Evolutionary conservation across 2,797 vertebrate species (phyloP).

Genomic region (Parauchenoglanis punctatus): DNA sequence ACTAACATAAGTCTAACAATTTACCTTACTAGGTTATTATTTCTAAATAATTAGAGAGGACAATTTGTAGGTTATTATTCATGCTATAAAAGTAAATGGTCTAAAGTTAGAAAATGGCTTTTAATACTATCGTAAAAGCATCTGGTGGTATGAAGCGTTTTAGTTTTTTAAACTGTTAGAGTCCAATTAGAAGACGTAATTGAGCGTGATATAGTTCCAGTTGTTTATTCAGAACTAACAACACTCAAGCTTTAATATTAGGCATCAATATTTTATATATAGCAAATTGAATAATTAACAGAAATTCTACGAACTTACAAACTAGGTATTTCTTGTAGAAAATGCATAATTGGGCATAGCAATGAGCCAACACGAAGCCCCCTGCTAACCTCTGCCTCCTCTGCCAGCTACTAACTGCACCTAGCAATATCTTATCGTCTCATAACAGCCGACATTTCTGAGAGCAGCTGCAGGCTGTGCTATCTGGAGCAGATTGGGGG

Average conservation of each 20-base stretch:
- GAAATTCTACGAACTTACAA: neutral
- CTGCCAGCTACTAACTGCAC: slow-evolving; percentile 13
- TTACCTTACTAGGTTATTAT: neutral
- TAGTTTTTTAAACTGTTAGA: neutral
- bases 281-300: neutral
- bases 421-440: slow-evolving; percentile 25
- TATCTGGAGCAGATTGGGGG: slow-evolving; percentile 31
- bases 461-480: slow-evolving; percentile 25
- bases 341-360: neutral
- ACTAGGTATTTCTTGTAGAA: neutral
- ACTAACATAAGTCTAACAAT: no score
- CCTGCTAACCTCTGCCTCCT: neutral
- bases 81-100: no score
- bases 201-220: neutral
- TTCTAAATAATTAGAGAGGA: neutral
- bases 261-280: neutral
- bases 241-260: neutral
- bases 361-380: neutral
- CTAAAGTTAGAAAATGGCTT: no score
- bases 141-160: no score
- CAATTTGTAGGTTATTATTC: neutral
- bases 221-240: neutral
- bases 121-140: neutral
- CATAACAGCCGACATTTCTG: slow-evolving; percentile 19
- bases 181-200: neutral